A percentile compares a stretch with the other conserved stretches of the same genome.
phyloP scores from a whole-genome alignment of 2,797 vertebrate genomes.

The Mus spretus region DNA sequence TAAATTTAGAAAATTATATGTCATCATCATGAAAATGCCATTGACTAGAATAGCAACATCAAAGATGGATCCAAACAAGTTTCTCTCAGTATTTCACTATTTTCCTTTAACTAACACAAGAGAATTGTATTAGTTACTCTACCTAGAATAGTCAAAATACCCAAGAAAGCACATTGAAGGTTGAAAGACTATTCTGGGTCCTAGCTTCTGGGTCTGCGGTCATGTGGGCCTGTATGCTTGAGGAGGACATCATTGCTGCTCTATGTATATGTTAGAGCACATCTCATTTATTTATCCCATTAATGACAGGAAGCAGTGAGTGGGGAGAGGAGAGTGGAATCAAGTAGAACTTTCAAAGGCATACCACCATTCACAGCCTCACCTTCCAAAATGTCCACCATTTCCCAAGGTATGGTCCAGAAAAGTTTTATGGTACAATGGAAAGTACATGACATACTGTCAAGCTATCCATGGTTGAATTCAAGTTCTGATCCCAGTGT shows the following conservation, averaged over 20 bases:
- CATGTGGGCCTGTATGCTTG: neutral
- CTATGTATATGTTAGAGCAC: no score
- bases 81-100: neutral
- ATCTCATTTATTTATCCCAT: neutral
- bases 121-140: neutral
- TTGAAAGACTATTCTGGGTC: neutral
- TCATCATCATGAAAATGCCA: slow-evolving; percentile 22
- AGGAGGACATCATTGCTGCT: neutral
- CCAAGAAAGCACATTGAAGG: neutral
- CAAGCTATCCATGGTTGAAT: neutral
- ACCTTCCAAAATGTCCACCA: neutral
- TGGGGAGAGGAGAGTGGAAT: no score
- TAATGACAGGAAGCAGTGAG: neutral
- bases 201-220: neutral
- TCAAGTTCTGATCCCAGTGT: neutral
- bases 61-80: neutral
- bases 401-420: neutral
- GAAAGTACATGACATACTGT: neutral
- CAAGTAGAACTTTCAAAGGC: neutral
- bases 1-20: slow-evolving; percentile 30
- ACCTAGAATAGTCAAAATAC: neutral
- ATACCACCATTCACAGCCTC: no score
- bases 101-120: neutral
- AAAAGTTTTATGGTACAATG: neutral
- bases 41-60: neutral